Percentiles rank a stretch among this genome's conserved stretches.
phyloP scores from a whole-genome alignment of 2,797 vertebrate genomes.

The Benthosema pterotum region DNA sequence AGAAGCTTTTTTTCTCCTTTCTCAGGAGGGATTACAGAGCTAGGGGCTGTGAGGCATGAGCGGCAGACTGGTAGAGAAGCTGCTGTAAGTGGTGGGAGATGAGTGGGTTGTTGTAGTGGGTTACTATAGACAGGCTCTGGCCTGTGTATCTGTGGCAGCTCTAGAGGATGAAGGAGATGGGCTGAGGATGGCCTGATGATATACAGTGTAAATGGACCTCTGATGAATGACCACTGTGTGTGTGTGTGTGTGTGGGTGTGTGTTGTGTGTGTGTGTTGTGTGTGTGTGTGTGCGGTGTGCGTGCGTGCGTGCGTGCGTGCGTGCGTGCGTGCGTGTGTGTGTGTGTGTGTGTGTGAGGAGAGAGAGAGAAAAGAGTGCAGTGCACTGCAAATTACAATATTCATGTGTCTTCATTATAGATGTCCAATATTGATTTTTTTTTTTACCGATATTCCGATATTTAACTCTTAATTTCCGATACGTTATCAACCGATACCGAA shows the following conservation, averaged over 20 bases:
- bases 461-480: too few species aligned
- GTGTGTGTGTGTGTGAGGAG: background rate
- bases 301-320: too few species aligned
- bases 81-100: slow-evolving; percentile 45
- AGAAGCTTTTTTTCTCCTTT: slow-evolving; percentile 45
- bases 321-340: too few species aligned
- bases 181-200: slow-evolving; percentile 30
- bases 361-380: too few species aligned
- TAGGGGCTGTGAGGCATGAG: slow-evolving; percentile 39
- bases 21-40: slow-evolving; percentile 47
- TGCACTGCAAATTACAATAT: too few species aligned
- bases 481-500: too few species aligned
- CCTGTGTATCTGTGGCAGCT: slow-evolving; percentile 53
- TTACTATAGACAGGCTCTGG: slow-evolving; percentile 32
- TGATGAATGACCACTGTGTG: slow-evolving; percentile 43
- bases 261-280: background rate
- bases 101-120: slow-evolving; percentile 37
- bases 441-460: too few species aligned
- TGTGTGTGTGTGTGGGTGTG: slow-evolving; percentile 6
- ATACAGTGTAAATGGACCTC: slow-evolving; percentile 36
- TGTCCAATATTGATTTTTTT: too few species aligned
- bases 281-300: too few species aligned
- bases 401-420: too few species aligned
- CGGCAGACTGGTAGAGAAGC: slow-evolving; percentile 36
- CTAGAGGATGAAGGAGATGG: slow-evolving; percentile 59